These are phyloP conservation scores for Mormyrus lacerda DNA, from an alignment of 2,113 vertebrate genomes.

Conservation along the genomic window DNA sequence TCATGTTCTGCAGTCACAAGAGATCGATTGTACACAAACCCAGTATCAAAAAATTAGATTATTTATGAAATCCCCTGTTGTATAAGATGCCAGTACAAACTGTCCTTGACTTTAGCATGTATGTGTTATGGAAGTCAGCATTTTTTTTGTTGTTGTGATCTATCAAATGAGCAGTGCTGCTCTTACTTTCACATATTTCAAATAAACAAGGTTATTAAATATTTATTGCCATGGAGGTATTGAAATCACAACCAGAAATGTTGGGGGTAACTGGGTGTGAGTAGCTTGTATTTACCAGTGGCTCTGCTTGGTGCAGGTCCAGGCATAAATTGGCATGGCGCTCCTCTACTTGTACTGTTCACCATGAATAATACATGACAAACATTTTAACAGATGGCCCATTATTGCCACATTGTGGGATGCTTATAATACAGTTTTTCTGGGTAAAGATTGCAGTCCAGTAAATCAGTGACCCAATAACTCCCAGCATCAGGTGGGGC, in stretches of 20 bases:
- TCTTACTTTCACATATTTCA: conserved; percentile 35
- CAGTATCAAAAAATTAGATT: not conserved
- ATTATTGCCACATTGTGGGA: conserved; percentile 53
- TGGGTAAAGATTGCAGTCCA: conserved; percentile 43
- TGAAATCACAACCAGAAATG: conserved; percentile 29
- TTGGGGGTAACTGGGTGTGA: conserved; percentile 29
- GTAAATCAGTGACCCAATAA: conserved; percentile 49
- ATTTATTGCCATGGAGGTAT: conserved; percentile 44
- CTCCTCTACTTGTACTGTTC: conserved; percentile 44
- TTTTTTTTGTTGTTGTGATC: not conserved
- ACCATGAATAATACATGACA: conserved; percentile 62
- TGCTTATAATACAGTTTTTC: conserved; percentile 38
- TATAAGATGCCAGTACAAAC: not conserved
- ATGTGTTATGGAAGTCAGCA: not conserved
- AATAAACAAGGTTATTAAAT: conserved; percentile 46
- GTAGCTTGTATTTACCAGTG: conserved; percentile 56
- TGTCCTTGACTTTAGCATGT: not conserved
- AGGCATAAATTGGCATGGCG: conserved; percentile 58
- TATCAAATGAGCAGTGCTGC: not conserved
- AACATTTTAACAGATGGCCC: conserved; percentile 49
- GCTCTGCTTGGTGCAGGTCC: conserved; percentile 45
- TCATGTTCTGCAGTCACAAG: not conserved
- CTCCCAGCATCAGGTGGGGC: not conserved
- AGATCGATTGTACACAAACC: not conserved
- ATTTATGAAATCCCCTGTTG: not conserved